Evolutionary conservation across 2,888 invertebrate species (phyloP), one percentile per base, ranked within the genome.

Genomic region (Slavum lentiscoides): DNA sequence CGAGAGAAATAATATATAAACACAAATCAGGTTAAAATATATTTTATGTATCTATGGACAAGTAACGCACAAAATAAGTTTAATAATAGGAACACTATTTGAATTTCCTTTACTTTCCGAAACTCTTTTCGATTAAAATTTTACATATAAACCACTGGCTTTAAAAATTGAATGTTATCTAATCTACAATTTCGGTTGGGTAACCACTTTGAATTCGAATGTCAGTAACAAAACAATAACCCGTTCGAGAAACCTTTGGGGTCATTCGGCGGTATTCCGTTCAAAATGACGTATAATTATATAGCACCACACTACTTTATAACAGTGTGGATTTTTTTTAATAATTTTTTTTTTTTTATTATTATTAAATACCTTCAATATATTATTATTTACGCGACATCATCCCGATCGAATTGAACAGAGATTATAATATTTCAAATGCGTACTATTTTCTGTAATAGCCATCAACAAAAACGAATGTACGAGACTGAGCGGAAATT

Each of bases 151-250:
- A 49, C 13, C 1, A 49, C 13, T 13, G 13, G 1, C 1, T 49
- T 49, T 49, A 58, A 19, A 58, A 8, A 66, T 66, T 19, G 8
- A 58, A 58, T 39, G 37, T 21, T 21, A 72, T 58, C 21, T 70
- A 72, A 49, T 49, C 49, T 49, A 49, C 49, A 49, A 49, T 49
- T 30, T 30, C 49, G 13, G 70, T 30, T 53, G 17, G 4, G 30
- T 66, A 55, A 53, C 9, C 21, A 55, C 21, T 64, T 74, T 74
- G 62, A 72, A 74, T 53, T 64, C 15, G 37, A 64, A 74, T 37
- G 64, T 66, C 64, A 66, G 64, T 39, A 37, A 66, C 74, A 55
- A 74, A 74, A 49, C 64, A 55, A 74, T 49, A 49, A 49, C 49
- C 0, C 49, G 13, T 37, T 74, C 7, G 37, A 73, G 15, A 73